Evolutionary conservation across 2,113 vertebrate genomes (phyloP), one percentile per base, ranked within the genome.

Genomic region (Hippocampus mohnikei): DNA sequence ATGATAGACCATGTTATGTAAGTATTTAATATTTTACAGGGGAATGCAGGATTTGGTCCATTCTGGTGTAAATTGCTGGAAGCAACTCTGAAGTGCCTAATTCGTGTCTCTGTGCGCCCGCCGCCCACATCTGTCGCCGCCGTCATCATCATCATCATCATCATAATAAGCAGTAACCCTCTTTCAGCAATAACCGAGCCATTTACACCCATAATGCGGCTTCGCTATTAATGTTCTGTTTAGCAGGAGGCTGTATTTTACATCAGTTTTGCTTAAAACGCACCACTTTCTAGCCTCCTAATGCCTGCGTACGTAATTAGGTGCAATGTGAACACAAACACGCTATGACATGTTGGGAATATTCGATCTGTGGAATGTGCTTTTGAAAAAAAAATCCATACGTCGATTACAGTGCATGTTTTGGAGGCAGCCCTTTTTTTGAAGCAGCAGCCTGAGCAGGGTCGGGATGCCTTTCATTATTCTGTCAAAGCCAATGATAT

Each of bases 401-500:
- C 8, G 2, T 11, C 21, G 2, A 23, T 2, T 53, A 50, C 73
- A 58, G 13, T 58, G 67, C 27, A 37, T 73, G 29, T 9, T 37
- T 70, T 37, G 23, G 53, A 74, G 63, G 75, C 55, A 58, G 75
- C 62, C 71, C 64, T 33, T 64, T 48, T 75, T 73, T 75, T 73
- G 80, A 83, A 74, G 78, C 73, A 40, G 82, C 74, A n/a, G 74
- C 55, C 66, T 66, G 63, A 84, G 84, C 81, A 73, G 5, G 42
- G n/a, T 0, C 82, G 85, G 85, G 87, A 85, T 63, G 82, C 85
- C 80, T 91, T 92, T 91, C 88, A 91, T 91, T 91, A 91, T 85
- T 84, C 90, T 90, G 88, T 92, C 91, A 91, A 82, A 87, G 85
- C 79, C 88, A 79, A 92, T 90, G 88, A 91, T 90, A 88, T 89